Conservation (phyloP, 2,113 vertebrate species). For the Leptobrachium ailaonicum region DNA sequence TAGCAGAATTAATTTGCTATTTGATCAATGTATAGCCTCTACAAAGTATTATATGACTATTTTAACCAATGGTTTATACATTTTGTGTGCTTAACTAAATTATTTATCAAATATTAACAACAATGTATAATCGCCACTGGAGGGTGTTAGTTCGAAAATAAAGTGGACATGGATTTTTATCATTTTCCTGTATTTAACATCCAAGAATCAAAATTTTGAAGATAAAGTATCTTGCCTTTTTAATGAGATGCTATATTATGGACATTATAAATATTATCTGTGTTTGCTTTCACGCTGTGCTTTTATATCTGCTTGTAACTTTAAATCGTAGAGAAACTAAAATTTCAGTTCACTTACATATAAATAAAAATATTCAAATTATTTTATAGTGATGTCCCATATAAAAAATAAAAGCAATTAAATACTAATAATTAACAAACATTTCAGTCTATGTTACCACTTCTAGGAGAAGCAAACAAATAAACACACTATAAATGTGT, state of each 20-base stretch:
- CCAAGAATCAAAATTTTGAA: conserved; percentile 54
- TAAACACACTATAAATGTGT: conserved; percentile 56
- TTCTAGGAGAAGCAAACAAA: conserved; percentile 67
- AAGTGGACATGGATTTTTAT: conserved; percentile 49
- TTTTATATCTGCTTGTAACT: conserved; percentile 63
- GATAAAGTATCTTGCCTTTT: conserved; percentile 51
- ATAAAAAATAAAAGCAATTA: conserved; percentile 14
- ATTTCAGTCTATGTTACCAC: conserved; percentile 55
- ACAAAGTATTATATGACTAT: neutral
- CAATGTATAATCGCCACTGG: neutral
- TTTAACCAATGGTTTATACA: neutral
- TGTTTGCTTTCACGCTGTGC: conserved; percentile 68
- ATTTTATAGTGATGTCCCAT: conserved; percentile 38
- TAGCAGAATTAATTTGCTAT: conserved; percentile 1
- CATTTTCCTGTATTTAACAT: conserved; percentile 58
- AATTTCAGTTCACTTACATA: conserved; percentile 56
- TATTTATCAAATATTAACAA: conserved; percentile 20
- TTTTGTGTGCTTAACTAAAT: conserved; percentile 27
- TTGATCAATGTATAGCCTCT: neutral
- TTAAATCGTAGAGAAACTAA: conserved; percentile 54
- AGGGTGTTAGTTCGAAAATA: conserved; percentile 66
- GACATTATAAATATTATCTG: conserved; percentile 57
- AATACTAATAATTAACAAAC: conserved; percentile 6
- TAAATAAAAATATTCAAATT: conserved; percentile 56
- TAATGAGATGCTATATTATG: conserved; percentile 47